Conservation (phyloP, 1,140 invertebrate species). For the Nasonia longicornis region DNA sequence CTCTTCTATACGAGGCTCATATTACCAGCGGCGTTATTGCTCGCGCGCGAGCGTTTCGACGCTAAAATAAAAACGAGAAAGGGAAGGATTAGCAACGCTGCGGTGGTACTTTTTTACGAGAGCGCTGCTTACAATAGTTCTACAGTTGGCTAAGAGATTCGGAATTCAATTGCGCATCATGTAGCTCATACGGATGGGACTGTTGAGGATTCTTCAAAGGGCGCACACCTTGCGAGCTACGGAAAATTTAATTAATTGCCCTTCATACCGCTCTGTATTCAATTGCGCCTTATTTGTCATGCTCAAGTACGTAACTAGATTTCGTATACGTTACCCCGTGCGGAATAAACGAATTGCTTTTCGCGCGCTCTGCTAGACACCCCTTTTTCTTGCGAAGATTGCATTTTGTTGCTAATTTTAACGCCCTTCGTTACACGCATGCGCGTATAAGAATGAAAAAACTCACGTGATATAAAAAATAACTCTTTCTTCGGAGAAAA, state of each 20-base stretch:
- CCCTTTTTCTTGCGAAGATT: no score
- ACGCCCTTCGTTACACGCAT: no score
- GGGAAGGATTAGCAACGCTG: not conserved
- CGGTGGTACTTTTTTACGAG: conserved; percentile 23
- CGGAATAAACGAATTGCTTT: not conserved
- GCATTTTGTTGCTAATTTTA: no score
- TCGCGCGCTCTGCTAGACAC: not conserved
- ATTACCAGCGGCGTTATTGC: conserved; percentile 18
- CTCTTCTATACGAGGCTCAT: conserved; percentile 17
- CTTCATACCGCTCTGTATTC: conserved; percentile 8
- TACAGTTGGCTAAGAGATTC: not conserved
- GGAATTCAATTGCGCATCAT: no score
- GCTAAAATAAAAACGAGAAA: conserved; percentile 4
- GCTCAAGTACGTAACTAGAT: conserved; percentile 1
- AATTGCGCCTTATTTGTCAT: conserved; percentile 36
- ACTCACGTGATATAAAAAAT: no score
- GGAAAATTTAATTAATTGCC: conserved; percentile 30
- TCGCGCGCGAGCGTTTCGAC: conserved; percentile 6
- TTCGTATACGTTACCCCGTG: conserved; percentile 10
- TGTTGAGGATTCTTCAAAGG: not conserved
- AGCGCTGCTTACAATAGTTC: not conserved
- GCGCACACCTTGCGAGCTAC: not conserved
- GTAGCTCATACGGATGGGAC: no score
- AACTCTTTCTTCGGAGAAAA: no score
- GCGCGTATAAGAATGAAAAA: no score